These are phyloP conservation scores for Phalacrocorax aristotelis DNA, from an alignment of 2,113 vertebrate genomes.

Conservation along the genomic window DNA sequence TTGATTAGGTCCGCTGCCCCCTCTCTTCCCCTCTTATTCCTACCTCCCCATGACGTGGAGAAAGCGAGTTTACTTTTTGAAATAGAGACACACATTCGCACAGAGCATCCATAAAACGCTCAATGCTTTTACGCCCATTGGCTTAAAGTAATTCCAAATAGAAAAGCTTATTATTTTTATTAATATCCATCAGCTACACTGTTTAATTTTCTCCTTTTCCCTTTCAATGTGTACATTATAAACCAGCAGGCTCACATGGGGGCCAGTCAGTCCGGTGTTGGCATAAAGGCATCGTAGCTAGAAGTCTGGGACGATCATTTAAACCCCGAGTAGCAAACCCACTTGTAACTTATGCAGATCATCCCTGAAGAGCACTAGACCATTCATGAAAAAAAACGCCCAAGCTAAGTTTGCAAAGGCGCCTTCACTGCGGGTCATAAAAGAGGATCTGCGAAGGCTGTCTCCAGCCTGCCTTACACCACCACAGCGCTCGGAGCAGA, in stretches of 20 bases:
- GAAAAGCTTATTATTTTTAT: conserved; percentile 32
- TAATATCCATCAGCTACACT: neutral
- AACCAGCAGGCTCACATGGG: neutral
- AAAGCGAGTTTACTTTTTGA: conserved; percentile 79
- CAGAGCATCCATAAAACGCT: neutral
- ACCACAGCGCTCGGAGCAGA: neutral
- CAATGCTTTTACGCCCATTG: neutral
- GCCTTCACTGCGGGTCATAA: neutral
- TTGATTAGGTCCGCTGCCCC: conserved; percentile 65
- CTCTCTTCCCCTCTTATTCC: neutral
- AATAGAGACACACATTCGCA: conserved; percentile 12
- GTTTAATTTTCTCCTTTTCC: neutral
- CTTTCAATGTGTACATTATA: neutral
- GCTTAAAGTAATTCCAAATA: neutral
- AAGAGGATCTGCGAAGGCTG: neutral
- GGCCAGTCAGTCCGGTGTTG: neutral
- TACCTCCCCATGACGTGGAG: conserved; percentile 62
- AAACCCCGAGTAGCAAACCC: neutral
- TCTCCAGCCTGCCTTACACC: neutral
- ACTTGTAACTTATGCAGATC: accelerated
- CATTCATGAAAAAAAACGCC: neutral
- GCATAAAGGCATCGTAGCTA: neutral
- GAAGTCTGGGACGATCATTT: neutral
- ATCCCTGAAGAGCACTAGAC: neutral
- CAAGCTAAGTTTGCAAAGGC: neutral